These are phyloP conservation scores for Drosophila dunni DNA, from an alignment of 1,140 invertebrate genomes.

Conservation along the genomic window DNA sequence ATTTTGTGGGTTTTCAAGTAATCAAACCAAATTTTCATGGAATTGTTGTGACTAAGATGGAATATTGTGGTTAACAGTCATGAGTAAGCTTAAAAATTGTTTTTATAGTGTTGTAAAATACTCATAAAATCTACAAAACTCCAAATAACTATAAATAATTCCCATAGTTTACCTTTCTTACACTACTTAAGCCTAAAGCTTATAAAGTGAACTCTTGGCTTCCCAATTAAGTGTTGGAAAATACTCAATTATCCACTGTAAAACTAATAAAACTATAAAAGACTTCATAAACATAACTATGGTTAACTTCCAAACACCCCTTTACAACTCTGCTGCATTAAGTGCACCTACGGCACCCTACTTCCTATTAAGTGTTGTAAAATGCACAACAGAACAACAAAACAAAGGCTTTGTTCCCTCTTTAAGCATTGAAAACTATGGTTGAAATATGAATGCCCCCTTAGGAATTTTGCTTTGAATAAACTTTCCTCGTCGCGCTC, in stretches of 20 bases:
- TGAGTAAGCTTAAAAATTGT: neutral
- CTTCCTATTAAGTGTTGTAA: neutral
- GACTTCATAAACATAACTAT: neutral
- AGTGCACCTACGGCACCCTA: no score
- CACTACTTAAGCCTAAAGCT: neutral
- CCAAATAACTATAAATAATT: neutral
- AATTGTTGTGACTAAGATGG: no score
- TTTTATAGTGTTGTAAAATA: neutral
- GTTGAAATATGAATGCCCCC: neutral
- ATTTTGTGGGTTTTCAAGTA: no score
- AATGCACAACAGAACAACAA: neutral
- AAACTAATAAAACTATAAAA: neutral
- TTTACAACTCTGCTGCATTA: no score
- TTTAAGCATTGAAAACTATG: neutral
- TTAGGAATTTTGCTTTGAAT: neutral
- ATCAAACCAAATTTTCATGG: no score
- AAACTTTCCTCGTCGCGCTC: constrained; percentile 6
- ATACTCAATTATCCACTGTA: neutral
- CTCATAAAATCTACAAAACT: no score
- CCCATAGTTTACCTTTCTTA: no score
- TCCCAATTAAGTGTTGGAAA: neutral
- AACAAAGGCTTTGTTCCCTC: neutral
- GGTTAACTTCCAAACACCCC: no score
- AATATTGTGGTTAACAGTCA: no score
- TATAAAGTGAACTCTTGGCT: neutral